Evolutionary conservation across 2,797 vertebrate genomes (phyloP), one percentile per base, ranked within the genome.

Genomic region (Mormyrops boulengeri): DNA sequence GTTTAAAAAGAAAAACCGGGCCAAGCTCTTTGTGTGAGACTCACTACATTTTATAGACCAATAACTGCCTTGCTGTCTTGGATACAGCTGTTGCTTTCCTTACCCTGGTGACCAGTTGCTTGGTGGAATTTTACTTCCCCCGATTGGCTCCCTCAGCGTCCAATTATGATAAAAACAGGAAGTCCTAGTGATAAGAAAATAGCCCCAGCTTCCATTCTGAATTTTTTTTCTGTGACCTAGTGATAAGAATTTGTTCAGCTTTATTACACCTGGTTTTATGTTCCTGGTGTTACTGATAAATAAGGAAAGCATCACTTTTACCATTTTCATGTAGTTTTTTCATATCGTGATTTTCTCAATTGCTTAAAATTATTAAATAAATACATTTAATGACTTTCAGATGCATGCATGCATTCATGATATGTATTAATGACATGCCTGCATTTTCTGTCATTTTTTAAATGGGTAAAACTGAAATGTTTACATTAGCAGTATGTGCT

Each of bases 81-180:
- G 95, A 94, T 95, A 96, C 95, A 19, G 87, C 91, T 93, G 92
- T 93, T 93, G 90, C 89, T 90, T 90, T 90, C 92, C 92, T 95
- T 92, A 94, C 95, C 95, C 92, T 92, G 92, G 96, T 95, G 96
- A 96, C 96, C 92, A 88, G 89, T 90, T 55, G 53, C 90, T 52
- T 41, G 92, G 92, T 91, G 77, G 93, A 93, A 89, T 90, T 87
- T 91, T 88, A 88, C 91, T 30, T 17, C 88, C 92, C 91, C 92
- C 93, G 89, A 94, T 95, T 96, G 95, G 94, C 93, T 92, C 90
- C 89, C 89, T 49, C 91, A 9, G 92, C 89, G 92, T 94, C 94
- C 91, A 93, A 91, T 95, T 89, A 94, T 93, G 93, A 92, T 93
- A 92, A 94, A 92, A 93, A 88, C 91, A 91, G 92, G 91, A 91